Evolutionary conservation across 2,113 vertebrate species (phyloP).

Genomic region (Serinus canaria): DNA sequence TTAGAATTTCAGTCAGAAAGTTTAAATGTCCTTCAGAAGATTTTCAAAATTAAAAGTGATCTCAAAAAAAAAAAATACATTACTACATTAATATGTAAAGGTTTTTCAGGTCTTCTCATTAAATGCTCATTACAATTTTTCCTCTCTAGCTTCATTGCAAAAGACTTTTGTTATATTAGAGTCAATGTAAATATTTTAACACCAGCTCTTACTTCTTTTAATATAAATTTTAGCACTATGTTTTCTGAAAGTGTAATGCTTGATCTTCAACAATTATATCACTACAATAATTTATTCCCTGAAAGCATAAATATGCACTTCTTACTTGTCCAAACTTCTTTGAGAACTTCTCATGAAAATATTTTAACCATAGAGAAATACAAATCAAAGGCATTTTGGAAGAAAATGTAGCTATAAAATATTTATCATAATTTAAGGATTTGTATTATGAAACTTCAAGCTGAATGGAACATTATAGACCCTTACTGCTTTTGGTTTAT

Average conservation of each 20-base stretch:
- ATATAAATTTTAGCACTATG: not conserved
- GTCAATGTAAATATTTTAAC: not conserved
- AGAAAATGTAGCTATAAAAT: not conserved
- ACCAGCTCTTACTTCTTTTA: not conserved
- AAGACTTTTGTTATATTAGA: not conserved
- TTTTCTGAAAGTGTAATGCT: not conserved
- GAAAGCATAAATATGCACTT: not conserved
- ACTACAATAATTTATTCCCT: not conserved
- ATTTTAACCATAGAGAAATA: not conserved
- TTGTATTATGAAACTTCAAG: not conserved
- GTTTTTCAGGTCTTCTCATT: not conserved
- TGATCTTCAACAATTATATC: not conserved
- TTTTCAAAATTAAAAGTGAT: not conserved
- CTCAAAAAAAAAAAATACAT: not conserved
- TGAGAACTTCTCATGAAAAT: not conserved
- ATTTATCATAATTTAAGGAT: not conserved
- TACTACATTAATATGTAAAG: not conserved
- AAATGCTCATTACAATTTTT: not conserved
- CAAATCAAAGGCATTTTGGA: not conserved
- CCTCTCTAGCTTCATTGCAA: not conserved
- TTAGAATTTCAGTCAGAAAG: not conserved
- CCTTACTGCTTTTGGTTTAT: not conserved
- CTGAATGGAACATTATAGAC: not conserved
- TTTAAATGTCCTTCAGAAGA: not conserved
- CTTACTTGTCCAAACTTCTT: not conserved